Conservation (phyloP, 2,797 vertebrate species). For the Gallinago stenura region DNA sequence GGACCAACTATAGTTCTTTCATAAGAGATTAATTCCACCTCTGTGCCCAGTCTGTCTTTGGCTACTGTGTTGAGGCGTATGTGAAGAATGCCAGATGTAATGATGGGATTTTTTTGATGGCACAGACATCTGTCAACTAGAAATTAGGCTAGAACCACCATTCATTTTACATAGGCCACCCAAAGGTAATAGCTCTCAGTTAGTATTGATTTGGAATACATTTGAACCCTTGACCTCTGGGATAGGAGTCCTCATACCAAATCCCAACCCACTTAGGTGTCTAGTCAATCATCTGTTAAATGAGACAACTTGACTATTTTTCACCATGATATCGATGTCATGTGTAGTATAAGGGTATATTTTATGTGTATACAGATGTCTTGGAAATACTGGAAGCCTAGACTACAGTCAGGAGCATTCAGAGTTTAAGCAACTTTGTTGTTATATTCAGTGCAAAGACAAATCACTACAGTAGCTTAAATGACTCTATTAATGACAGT, state of each 20-base stretch:
- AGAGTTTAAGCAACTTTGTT: not conserved
- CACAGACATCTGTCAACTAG: constrained; percentile 29
- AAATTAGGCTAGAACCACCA: constrained; percentile 18
- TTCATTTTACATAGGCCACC: constrained; percentile 10
- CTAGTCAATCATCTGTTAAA: not conserved
- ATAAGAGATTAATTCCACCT: constrained; percentile 50
- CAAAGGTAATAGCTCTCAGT: constrained; percentile 25
- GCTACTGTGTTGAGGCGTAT: not conserved
- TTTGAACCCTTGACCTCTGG: constrained; percentile 6
- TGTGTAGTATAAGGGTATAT: not conserved
- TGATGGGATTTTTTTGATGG: constrained; percentile 23
- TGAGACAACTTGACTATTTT: constrained; percentile 2
- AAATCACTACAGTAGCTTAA: not conserved
- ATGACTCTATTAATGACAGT: not conserved
- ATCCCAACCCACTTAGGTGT: not conserved
- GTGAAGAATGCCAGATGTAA: constrained; percentile 45
- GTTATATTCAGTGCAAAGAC: not conserved
- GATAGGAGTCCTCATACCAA: not conserved
- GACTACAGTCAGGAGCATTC: not conserved
- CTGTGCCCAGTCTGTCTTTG: constrained; percentile 31
- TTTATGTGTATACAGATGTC: not conserved
- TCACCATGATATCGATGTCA: not conserved
- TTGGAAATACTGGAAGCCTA: not conserved
- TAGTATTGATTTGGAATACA: constrained; percentile 36
- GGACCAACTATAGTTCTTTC: not conserved